Evolutionary conservation across 2,888 invertebrate genomes (phyloP), one percentile per base, ranked within the genome.

Genomic region (Mechanitis mazaeus): DNA sequence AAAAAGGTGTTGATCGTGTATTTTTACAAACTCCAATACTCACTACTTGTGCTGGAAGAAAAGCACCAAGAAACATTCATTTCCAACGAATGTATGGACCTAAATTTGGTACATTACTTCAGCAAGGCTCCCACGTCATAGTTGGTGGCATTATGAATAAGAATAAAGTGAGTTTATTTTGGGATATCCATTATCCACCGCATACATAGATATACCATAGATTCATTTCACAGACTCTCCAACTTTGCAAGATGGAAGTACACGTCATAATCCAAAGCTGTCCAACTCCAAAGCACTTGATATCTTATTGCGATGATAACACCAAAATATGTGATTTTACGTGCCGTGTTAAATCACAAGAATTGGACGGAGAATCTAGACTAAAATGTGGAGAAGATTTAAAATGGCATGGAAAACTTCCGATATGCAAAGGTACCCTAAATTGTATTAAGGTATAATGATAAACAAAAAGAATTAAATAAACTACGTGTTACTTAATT

Each of bases 231-330:
- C 78, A 90, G 87, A 76, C 78, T 61, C 72, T 88, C 2, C 83
- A 84, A 69, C 74, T 81, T 58, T 91, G 91, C 71, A 85, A 87
- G 73, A 83, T 86, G 75, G 82, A 84, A 70, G 77, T 89, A 58
- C 80, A 87, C 70, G 87, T 90, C 3, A 73, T 90, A 63, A 72
- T 81, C 58, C 87, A 87, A 70, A 77, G 75, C 58, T 91, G 91
- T 70, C 71, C 77, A 33, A 73, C 82, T 33, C 85, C 90, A 56
- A 81, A 77, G 65, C 75, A 84, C 69, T 77, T 90, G 64, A 63
- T 75, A 55, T 72, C 80, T 46, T 75, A 82, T 57, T 85, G 86
- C 73, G 70, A 75, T 58, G 76, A 81, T 65, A 66, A 69, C 69
- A 76, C 76, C 68, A 80, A 77, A 68, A 69, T 72, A 9, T 91